Base-by-base conservation (phyloP, 2,888 invertebrate genomes). In the Hylaea fasciaria region DNA sequence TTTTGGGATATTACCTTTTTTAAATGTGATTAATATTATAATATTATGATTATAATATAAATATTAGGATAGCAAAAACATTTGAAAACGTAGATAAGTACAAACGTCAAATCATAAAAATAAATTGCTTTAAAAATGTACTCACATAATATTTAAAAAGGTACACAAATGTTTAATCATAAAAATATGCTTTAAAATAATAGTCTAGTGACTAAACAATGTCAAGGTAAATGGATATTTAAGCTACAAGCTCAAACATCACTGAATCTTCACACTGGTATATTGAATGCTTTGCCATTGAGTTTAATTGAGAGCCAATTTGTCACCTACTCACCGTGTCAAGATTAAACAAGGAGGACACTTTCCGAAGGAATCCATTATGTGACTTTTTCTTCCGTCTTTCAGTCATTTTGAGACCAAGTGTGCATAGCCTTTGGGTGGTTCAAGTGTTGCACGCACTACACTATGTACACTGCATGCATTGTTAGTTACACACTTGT, bases 331-430 rank as follows among this genome's bases (percentile, higher is more conserved):
- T 96, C 94, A 96, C 96, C 95, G 94, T 95, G 85, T 97, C 96
- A 91, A 97, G 94, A 93, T 96, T 96, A 93, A 97, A 97, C 77
- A 97, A 94, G 74, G 96, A 96, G 76, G 97, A 97, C 76, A 97
- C 97, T 94, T 97, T 97, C 93, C 96, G 96, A 86, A 97, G 95
- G 89, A 97, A 96, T 88, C 96, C 95, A 92, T 93, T 91, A 87
- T 91, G 92, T 66, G 91, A 81, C 83, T 93, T 93, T 93, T 93
- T 93, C 91, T 93, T 93, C 85, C 92, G 85, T 87, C 93, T 86
- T 80, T 93, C 93, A 77, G 93, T 93, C 93, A 93, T 93, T 87
- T 87, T 92, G 85, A 71, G 80, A 83, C 74, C 79, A 80, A 84
- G 78, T 88, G 85, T 85, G 85, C 90, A 91, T 91, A 89, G 82